Evolutionary conservation across 2,113 vertebrate species (phyloP).

Genomic region (Delphinus delphis): DNA sequence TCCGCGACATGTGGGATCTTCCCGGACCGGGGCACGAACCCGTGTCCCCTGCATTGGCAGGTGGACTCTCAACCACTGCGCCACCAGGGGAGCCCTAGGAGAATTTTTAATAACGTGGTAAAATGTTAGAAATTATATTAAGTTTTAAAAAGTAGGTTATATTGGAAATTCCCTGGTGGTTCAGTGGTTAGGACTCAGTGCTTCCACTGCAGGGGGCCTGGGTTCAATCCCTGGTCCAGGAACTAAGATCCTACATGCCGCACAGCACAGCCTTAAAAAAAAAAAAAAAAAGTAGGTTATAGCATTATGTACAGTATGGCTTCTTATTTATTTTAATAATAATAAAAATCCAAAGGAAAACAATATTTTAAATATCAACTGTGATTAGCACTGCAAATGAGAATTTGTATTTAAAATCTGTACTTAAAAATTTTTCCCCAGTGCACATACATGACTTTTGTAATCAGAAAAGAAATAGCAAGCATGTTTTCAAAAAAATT

Average conservation of each 20-base stretch:
- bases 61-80: too few species aligned
- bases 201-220: background rate
- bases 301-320: background rate
- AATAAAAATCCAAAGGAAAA: background rate
- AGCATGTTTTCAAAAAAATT: background rate
- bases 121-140: background rate
- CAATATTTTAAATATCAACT: background rate
- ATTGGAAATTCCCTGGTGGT: background rate
- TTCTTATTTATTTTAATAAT: background rate
- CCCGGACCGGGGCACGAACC: too few species aligned
- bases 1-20: too few species aligned
- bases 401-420: background rate
- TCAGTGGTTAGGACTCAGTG: background rate
- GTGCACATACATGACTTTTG: background rate
- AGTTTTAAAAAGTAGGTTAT: background rate
- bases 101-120: background rate
- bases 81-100: background rate
- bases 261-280: background rate
- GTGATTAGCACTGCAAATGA: background rate
- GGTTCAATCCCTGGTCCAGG: background rate
- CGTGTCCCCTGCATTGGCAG: too few species aligned
- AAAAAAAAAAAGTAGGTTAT: background rate
- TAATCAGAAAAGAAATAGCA: background rate
- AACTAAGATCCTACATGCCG: background rate
- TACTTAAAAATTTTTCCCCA: background rate